Base-by-base conservation (phyloP, 2,888 invertebrate genomes). In the Apeira syringaria region DNA sequence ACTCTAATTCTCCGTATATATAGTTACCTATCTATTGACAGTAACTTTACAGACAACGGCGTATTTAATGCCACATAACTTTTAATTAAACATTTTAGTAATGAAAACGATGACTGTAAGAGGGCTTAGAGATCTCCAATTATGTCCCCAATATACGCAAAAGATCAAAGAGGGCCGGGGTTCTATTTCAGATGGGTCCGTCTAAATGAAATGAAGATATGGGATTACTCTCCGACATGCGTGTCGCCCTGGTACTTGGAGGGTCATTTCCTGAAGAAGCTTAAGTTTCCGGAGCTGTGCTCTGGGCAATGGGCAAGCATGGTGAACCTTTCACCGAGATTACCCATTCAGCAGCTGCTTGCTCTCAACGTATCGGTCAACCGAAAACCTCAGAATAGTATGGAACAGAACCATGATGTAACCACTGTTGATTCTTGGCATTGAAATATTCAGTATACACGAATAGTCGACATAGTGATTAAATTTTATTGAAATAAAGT, bases 221-320 rank as follows among this genome's bases (percentile, higher is more conserved):
- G 93, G 93, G 94, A 94, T 64, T 92, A 92, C 29, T 92, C 92
- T 3, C 93, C 94, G 0, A 92, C 92, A 0, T 96, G 95, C 64
- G 90, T 94, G 24, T 94, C 94, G 0, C 95, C 95, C 0, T 94
- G 94, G 59, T 92, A 92, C 54, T 79, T 95, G 4, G 94, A 94
- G 29, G 95, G 95, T 0, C 91, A 92, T 55, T 90, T 92, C 22
- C 77, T 95, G 24, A 92, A 93, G 56, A 93, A 93, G 42, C 88
- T 95, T 61, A 92, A 93, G 42, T 95, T 95, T 57, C 93, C 94
- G 13, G 93, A 94, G 51, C 90, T 95, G 0, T 95, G 95, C 64
- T 91, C 94, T 2, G 94, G 94, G 0, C 94, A 94, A 58, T 95
- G 95, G 95, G 94, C 94, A 11, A 94, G 94, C 56, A 94, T 95